Base-by-base conservation (phyloP, 2,888 invertebrate species). In the Gandaritis pyraliata region DNA sequence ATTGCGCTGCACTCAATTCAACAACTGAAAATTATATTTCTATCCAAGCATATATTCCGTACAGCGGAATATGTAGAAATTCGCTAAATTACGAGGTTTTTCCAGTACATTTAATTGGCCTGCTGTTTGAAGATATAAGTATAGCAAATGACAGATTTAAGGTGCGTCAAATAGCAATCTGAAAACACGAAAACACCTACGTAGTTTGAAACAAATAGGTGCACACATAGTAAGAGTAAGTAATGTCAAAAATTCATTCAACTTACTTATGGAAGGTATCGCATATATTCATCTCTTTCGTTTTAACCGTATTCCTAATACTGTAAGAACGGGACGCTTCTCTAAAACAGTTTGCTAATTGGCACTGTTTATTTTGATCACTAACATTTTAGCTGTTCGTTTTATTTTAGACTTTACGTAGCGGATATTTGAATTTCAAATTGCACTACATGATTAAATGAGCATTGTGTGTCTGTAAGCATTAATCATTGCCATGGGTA, bases 401-500 rank as follows among this genome's bases (percentile, higher is more conserved):
- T 65, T 64, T 71, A 85, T 75, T 82, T 75, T 83, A 64, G 66
- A 77, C 87, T 78, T 69, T 87, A 86, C 75, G 63, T 11, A 67
- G 18, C 39, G 38, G 11, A 45, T 4, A 23, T 65, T 81, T 84
- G 77, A 75, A 72, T 68, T 72, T 74, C 73, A 75, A 79, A 76
- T 82, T 70, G 73, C 62, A 61, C 60, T 65, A 65, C 74, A 70
- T 69, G 72, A 71, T 75, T 85, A 83, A 86, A 88, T 86, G 85
- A 76, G 81, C 81, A 85, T 87, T 88, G 86, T 88, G 85, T 87
- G 84, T 82, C 84, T 86, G 85, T 86, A 85, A 85, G 83, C 80
- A 86, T 85, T 86, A 85, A 88, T 88, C 88, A 89, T 87, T 88
- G 88, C 86, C 88, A 87, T 83, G 86, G 82, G 75, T 86, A 83